Base-by-base conservation (phyloP, 2,888 invertebrate genomes). In the Limnephilus rhombicus region DNA sequence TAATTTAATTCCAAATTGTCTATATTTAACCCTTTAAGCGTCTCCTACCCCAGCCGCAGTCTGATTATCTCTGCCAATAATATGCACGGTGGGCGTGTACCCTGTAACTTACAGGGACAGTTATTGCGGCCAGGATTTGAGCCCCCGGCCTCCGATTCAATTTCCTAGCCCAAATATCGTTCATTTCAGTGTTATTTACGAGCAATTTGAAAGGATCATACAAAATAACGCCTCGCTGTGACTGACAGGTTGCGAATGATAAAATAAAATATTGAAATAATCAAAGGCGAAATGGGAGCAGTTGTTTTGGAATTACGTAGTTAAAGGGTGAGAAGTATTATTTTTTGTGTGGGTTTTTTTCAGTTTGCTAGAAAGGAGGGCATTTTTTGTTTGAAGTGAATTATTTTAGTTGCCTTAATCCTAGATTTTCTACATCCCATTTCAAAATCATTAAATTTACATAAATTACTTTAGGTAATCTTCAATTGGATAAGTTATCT, bases 141-240 rank as follows among this genome's bases (percentile, higher is more conserved):
- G 90, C 81, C 68, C 92, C 91, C 83, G 80, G 90, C 45, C 82
- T 91, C 89, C 80, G 49, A 89, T 93, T 93, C 93, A 93, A 93
- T 93, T 93, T 91, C 18, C 90, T 85, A 18, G 85, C 90, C 89
- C 83, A 34, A 85, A 90, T 85, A 93, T 92, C 90, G 91, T 92
- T 91, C 93, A 93, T 92, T 93, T 93, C 92, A 90, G 89, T 85
- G 85, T 91, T 91, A 92, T 93, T 93, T 93, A 93, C 91, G 93
- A 92, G 49, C 92, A 83, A 90, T 91, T 91, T 80, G 80, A 89
- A 18, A 37, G 85, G 37, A 92, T 91, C 91, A 68, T 45, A 87
- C 90, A 85, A 83, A 68, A 88, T 92, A 89, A 91, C 88, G 91
- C 91, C 87, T 31, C 91, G n/a, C 85, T 93, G 93, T 93, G 93